Percentiles rank a stretch among this genome's conserved stretches.
These are phyloP conservation scores for Pelosia muscerda DNA, from an alignment of 2,888 invertebrate genomes.

Conservation along the genomic window DNA sequence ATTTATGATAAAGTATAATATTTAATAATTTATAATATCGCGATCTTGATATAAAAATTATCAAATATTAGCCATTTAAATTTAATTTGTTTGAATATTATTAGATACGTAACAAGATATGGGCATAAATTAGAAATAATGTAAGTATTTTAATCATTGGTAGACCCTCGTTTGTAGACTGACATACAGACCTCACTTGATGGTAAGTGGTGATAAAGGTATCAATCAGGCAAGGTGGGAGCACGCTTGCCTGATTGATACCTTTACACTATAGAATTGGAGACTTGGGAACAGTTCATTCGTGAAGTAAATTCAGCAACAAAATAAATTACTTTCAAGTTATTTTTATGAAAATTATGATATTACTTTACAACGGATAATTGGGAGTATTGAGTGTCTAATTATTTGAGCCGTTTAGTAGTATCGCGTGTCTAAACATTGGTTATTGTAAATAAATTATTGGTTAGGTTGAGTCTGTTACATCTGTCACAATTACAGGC, in stretches of 20 bases:
- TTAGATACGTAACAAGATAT: conserved; percentile 15
- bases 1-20: conserved; percentile 13
- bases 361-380: conserved; percentile 41
- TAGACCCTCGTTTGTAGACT: neutral
- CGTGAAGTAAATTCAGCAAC: neutral
- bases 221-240: too few relatives aligned
- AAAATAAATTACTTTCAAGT: neutral
- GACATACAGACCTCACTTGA: too few relatives aligned
- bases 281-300: neutral
- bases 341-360: conserved; percentile 10
- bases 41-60: conserved; percentile 6
- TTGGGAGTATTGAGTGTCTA: conserved; percentile 31
- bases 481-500: conserved; percentile 79
- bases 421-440: conserved; percentile 45
- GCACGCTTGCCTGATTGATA: neutral
- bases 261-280: neutral
- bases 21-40: conserved; percentile 12
- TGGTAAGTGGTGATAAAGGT: too few relatives aligned
- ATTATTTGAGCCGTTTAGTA: conserved; percentile 43
- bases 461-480: conserved; percentile 52
- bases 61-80: conserved; percentile 9
- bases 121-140: conserved; percentile 12
- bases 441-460: conserved; percentile 51
- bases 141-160: neutral
- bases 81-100: conserved; percentile 13